These are phyloP conservation scores for Lagopus muta DNA, from an alignment of 2,113 vertebrate genomes.

Conservation along the genomic window DNA sequence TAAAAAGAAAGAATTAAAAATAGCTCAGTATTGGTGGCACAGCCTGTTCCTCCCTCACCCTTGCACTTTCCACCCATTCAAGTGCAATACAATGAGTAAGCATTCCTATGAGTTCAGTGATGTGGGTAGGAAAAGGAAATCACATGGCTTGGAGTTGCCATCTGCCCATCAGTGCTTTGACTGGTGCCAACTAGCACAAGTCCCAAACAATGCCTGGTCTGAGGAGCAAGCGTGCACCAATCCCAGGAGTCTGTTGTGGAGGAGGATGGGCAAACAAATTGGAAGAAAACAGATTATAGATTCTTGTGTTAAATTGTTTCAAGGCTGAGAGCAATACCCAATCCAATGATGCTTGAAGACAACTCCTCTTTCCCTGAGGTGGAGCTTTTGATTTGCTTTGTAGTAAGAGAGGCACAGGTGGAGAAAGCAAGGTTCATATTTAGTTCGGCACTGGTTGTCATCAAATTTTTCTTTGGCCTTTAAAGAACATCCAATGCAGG, in stretches of 20 bases:
- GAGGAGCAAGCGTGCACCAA: neutral
- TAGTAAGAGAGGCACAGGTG: neutral
- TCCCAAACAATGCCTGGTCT: neutral
- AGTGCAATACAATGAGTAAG: neutral
- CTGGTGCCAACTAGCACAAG: neutral
- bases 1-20: neutral
- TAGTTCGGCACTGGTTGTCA: neutral
- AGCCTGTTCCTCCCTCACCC: neutral
- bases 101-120: neutral
- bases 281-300: accelerated
- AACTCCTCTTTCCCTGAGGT: neutral
- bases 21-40: neutral
- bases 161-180: neutral
- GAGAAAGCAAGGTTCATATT: neutral
- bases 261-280: accelerated
- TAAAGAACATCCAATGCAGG: neutral
- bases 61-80: neutral
- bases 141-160: neutral
- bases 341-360: neutral
- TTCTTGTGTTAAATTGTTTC: neutral
- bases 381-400: neutral
- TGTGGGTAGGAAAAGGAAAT: neutral
- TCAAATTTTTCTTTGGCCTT: neutral
- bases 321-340: neutral
- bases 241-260: neutral